Evolutionary conservation across 2,888 invertebrate species (phyloP).

Genomic region (Ashinkailepas kermadecensis): DNA sequence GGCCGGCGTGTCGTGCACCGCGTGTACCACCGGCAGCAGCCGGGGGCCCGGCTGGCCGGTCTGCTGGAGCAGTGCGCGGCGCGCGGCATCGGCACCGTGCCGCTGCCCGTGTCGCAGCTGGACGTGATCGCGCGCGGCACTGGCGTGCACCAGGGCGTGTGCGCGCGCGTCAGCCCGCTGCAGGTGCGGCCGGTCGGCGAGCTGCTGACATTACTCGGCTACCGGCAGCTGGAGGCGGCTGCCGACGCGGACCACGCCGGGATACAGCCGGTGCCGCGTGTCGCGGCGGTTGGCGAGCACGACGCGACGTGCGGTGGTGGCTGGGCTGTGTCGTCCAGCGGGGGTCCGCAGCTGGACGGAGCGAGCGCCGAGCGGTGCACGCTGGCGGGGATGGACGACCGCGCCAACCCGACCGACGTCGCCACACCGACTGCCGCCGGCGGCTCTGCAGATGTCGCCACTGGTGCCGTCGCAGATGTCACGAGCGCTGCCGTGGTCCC

Average conservation of each 20-base stretch:
- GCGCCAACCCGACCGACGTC: too few species aligned
- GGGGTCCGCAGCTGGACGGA: too few species aligned
- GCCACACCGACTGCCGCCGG: too few species aligned
- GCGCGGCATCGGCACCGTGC: constrained; percentile 14
- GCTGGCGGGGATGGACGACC: too few species aligned
- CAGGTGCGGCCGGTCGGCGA: constrained; percentile 21
- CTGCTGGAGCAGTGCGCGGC: constrained; percentile 24
- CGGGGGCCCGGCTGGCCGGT: constrained; percentile 24
- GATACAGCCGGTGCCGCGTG: too few species aligned
- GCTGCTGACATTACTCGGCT: background rate
- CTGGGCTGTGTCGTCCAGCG: too few species aligned
- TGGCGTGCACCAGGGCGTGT: constrained; percentile 31
- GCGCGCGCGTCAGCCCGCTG: constrained; percentile 28
- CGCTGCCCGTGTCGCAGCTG: constrained; percentile 25
- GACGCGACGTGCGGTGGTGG: too few species aligned
- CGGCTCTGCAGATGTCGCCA: too few species aligned
- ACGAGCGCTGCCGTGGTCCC: too few species aligned
- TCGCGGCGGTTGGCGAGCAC: too few species aligned
- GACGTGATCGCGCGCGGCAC: constrained; percentile 24
- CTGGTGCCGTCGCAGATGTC: too few species aligned
- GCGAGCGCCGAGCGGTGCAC: too few species aligned
- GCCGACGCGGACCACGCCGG: background rate
- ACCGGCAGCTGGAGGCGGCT: background rate
- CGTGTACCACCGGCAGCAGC: constrained; percentile 27
- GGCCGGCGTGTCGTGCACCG: constrained; percentile 25